phyloP scores from a whole-genome alignment of 2,797 vertebrate species.

The Aotus griseimembra region DNA sequence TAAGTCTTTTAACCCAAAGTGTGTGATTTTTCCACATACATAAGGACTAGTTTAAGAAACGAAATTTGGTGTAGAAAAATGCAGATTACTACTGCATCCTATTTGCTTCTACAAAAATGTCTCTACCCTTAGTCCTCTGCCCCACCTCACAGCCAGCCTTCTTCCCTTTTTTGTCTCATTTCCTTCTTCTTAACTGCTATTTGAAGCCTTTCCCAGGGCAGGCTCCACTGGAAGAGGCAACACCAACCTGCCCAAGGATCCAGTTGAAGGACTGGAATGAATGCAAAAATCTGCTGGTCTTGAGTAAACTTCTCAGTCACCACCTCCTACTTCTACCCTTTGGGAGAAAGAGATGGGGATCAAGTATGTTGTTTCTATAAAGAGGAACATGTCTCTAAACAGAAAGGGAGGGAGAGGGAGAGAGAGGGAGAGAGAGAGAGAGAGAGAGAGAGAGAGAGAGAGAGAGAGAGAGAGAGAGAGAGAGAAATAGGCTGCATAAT shows the following conservation, averaged over 20 bases:
- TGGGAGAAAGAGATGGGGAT: neutral
- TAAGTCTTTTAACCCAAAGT: neutral
- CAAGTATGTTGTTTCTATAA: neutral
- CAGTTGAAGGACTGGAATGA: neutral
- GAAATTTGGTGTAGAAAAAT: neutral
- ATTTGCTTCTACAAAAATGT: neutral
- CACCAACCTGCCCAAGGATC: neutral
- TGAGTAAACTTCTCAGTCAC: neutral
- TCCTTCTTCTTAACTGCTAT: neutral
- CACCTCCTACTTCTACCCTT: neutral
- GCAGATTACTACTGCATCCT: neutral
- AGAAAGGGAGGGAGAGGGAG: neutral
- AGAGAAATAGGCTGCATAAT: neutral
- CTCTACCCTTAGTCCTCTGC: neutral
- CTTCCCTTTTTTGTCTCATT: constrained; percentile 10
- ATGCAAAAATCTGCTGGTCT: neutral
- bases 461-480: neutral
- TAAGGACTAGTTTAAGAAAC: neutral
- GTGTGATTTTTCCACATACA: neutral
- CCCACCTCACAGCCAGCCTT: neutral
- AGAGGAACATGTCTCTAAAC: neutral
- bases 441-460: neutral
- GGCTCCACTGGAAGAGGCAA: neutral
- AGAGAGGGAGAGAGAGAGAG: neutral
- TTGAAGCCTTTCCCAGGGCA: neutral